Evolutionary conservation across 2,888 invertebrate genomes (phyloP).

Genomic region (Oeneis ivallda): DNA sequence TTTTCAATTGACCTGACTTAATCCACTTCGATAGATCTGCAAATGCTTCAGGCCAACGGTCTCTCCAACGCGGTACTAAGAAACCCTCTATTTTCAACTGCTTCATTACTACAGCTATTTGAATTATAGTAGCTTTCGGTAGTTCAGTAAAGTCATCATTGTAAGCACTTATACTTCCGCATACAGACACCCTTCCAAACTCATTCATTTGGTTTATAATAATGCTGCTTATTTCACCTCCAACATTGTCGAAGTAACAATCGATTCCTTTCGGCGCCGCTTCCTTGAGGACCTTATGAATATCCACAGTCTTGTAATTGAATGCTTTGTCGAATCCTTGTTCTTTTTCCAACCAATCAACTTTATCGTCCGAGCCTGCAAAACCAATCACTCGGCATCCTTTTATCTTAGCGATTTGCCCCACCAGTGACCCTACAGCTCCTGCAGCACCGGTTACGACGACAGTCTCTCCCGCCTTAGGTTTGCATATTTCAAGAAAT

Average conservation of each 20-base stretch:
- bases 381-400: conserved; percentile 85
- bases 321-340: conserved; percentile 86
- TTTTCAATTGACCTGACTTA: conserved; percentile 83
- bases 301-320: conserved; percentile 86
- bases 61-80: conserved; percentile 71
- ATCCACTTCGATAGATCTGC: conserved; percentile 82
- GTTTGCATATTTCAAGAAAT: conserved; percentile 84
- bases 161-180: conserved; percentile 62
- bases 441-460: conserved; percentile 88
- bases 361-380: conserved; percentile 87
- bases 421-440: conserved; percentile 87
- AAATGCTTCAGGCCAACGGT: conserved; percentile 82
- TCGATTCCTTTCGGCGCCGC: conserved; percentile 87
- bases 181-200: conserved; percentile 50
- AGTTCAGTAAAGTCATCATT: conserved; percentile 50
- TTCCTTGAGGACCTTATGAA: conserved; percentile 79
- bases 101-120: conserved; percentile 77
- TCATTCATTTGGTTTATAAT: conserved; percentile 83
- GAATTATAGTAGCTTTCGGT: conserved; percentile 69
- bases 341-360: conserved; percentile 84
- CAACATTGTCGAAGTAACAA: conserved; percentile 90
- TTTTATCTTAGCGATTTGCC: conserved; percentile 88
- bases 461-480: conserved; percentile 86
- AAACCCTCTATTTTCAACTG: conserved; percentile 86
- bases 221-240: conserved; percentile 83